Base-by-base conservation (phyloP, 2,797 vertebrate species). In the Pseudochirops corinnae region DNA sequence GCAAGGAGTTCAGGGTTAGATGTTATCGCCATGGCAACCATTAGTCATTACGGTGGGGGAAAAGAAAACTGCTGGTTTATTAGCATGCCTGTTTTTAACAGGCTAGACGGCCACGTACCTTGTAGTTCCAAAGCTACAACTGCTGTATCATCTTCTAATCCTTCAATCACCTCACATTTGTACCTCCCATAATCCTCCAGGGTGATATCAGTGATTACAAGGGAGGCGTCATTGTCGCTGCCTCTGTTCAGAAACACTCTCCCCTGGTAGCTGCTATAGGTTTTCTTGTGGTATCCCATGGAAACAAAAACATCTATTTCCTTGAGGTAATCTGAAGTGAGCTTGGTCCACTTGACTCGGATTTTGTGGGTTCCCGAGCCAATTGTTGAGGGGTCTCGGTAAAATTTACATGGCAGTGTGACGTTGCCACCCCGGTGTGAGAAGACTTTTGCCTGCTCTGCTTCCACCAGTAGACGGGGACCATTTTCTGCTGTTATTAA, bases 301-400 rank as follows among this genome's bases (percentile, higher is more conserved):
- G 99, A 99, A 91, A 99, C 96, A 93, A 99, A 98, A 94, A 99
- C 99, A 0, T 99, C 99, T 95, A 99, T 98, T 98, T 99, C 99
- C 96, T 98, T 98, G 95, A 99, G 98, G 97, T 99, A 99, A 98
- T 99, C 99, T 6, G 99, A 98, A 67, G 98, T 99, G 94, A 99
- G 97, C 98, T 99, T 99, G 99, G 98, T 99, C 99, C 99, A 99
- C 98, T 99, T 99, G 97, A 99, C 98, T 53, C 99, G 99, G 93
- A 99, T 98, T 94, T 98, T 99, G 60, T 98, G 99, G 55, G 56
- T 92, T 90, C 97, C 98, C 95, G 99, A 99, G 97, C 97, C 93
- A 91, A 93, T 90, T 33, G 99, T 98, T 1, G 97, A 98, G 55
- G 99, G 98, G 92, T 99, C 99, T 90, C 99, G 99, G 62, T 98